Conservation (phyloP, 2,888 invertebrate species). For the Chloroclystis v-ata region DNA sequence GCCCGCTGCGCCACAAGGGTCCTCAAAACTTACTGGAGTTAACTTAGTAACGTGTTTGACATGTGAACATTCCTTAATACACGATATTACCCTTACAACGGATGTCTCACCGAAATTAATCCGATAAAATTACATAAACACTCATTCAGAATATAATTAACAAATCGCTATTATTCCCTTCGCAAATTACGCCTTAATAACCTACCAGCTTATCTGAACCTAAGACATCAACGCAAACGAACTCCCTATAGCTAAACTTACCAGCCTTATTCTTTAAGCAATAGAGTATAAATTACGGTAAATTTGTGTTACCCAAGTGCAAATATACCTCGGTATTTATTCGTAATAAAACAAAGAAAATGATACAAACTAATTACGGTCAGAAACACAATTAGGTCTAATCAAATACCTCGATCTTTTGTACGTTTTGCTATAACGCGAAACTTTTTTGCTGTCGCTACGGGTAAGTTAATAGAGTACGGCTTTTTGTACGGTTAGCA, state of each 20-base stretch:
- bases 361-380: conserved; percentile 72
- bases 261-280: no score
- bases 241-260: conserved; percentile 12
- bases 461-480: conserved; percentile 39
- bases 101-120: conserved; percentile 18
- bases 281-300: conserved; percentile 39
- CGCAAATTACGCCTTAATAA: conserved; percentile 72
- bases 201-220: conserved; percentile 63
- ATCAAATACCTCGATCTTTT: conserved; percentile 74
- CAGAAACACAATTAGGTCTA: conserved; percentile 74
- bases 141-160: conserved; percentile 63
- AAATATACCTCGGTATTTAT: conserved; percentile 38
- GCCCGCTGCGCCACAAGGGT: no score
- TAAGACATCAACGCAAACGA: conserved; percentile 56
- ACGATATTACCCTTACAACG: background rate
- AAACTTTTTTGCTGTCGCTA: conserved; percentile 43
- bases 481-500: conserved; percentile 32
- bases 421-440: conserved; percentile 52
- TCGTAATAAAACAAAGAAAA: conserved; percentile 73
- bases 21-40: background rate
- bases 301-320: conserved; percentile 14
- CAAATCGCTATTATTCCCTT: conserved; percentile 71
- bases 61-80: background rate
- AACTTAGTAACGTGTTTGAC: background rate
- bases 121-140: conserved; percentile 35